Percentiles rank a stretch among this genome's conserved stretches.
Conservation (phyloP, 2,888 invertebrate species). For the Tetramorium bicarinatum region DNA sequence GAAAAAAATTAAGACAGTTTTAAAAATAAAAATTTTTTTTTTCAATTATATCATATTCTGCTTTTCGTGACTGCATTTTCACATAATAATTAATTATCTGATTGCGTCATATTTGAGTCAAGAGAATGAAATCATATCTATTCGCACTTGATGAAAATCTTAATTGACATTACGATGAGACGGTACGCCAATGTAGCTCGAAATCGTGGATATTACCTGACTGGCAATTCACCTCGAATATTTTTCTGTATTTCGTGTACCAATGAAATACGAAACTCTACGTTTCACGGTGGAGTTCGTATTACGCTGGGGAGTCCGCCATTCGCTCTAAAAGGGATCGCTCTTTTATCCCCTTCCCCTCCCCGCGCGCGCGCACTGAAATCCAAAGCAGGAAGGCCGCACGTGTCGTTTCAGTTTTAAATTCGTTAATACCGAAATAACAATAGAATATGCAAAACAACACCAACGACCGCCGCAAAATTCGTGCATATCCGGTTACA, state of each 20-base stretch:
- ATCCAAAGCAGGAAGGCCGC: constrained; percentile 52
- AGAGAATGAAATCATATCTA: background rate
- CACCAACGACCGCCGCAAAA: constrained; percentile 25
- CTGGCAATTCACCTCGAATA: constrained; percentile 39
- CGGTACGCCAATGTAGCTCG: background rate
- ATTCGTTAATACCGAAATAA: constrained; percentile 57
- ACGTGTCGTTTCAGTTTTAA: constrained; percentile 52
- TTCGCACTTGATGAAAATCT: background rate
- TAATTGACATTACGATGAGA: constrained; percentile 16
- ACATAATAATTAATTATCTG: background rate
- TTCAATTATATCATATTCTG: background rate
- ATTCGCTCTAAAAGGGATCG: constrained; percentile 40
- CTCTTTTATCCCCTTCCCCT: background rate
- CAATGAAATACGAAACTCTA: constrained; percentile 56
- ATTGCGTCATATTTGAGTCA: background rate
- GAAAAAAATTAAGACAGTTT: background rate
- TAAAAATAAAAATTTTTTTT: background rate
- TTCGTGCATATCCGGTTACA: constrained; percentile 51
- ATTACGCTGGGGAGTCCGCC: constrained; percentile 35
- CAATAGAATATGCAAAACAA: constrained; percentile 57
- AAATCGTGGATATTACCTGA: constrained; percentile 30
- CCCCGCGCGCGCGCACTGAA: constrained; percentile 13
- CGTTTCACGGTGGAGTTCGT: constrained; percentile 48
- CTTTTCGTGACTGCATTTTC: background rate
- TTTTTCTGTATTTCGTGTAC: constrained; percentile 39